Base-by-base conservation (phyloP, 2,888 invertebrate genomes). In the Oxystoma pomonae region DNA sequence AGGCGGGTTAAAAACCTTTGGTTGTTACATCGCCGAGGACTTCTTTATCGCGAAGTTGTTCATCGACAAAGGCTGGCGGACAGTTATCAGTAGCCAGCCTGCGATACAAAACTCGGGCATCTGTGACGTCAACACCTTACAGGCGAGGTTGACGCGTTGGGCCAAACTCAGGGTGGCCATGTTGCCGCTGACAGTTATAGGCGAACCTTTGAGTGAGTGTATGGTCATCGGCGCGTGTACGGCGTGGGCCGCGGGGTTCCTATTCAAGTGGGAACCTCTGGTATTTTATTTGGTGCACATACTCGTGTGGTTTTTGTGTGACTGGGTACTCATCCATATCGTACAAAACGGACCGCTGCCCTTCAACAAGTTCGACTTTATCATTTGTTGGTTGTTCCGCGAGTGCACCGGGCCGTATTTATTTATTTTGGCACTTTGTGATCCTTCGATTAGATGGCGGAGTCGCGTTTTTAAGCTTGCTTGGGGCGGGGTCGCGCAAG, bases 191-290 rank as follows among this genome's bases (percentile, higher is more conserved):
- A 92, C 93, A 55, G 91, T 96, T 68, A 75, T 98, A 53, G 83
- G 98, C 67, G 99, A 99, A 81, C 99, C 98, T 0, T 83, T 98
- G 57, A 93, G 94, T 59, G 98, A 99, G 83, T 98, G 98, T 79
- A 85, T 99, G 83, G 86, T 98, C 21, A 86, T 96, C 53, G 98
- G 98, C 55, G 89, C 93, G n/a, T 87, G 92, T 75, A 91, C 94
- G 22, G 91, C 96, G 0, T 94, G 94, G 92, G 91, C 96, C 0
- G 89, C 90, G 1, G 87, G 88, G 60, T 78, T 88, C 58, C 83
- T 98, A 49, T 92, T 98, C 74, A 88, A 88, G 69, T 92, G 94
- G 84, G 94, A 96, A 80, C 91, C 94, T 1, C 83, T 96, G 68
- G 92, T 93, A 59, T 95, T 98, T 83, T 95, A 95, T 81, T 83